Evolutionary conservation across 2,113 vertebrate species (phyloP), one percentile per base, ranked within the genome.

Genomic region (Lophochroa leadbeateri): DNA sequence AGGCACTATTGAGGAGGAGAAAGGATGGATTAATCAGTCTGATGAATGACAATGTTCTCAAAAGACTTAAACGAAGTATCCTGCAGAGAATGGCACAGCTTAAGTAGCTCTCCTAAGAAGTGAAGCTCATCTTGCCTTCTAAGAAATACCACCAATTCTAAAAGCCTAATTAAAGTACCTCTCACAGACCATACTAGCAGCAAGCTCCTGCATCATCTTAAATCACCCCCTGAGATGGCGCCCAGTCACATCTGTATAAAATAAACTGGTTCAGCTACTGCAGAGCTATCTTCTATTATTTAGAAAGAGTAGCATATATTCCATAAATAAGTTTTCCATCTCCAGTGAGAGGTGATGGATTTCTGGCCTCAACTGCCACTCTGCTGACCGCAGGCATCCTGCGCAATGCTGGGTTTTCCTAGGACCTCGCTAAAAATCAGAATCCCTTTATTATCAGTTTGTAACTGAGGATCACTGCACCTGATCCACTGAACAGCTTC

Each of bases 91-190:
- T 3, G 9, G 13, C 46, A 69, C 0, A 4, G 46, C 31, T 43
- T 8, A 80, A 71, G 50, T 1, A 94, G 47, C 24, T 10, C 14
- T 55, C 18, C 4, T 5, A 24, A 80, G 64, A 55, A 80, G 58
- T 2, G 13, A 46, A 29, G 60, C 5, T 0, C 57, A 19, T 17
- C 53, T 23, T 10, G 44, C 29, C 33, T 12, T 2, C 1, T 4
- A 49, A 60, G 53, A 69, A 82, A 37, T 4, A 35, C 7, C 74
- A 87, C 5, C 21, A 14, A 41, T 52, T 55, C 57, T 43, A 55
- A 55, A 69, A 70, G 52, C 29, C 29, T 20, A 20, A 86, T 78
- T 85, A 50, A 82, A 93, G 46, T 33, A 53, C 25, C 18, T 49
- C 50, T 39, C 60, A 46, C 1, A 47, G 47, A 80, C 58, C 63